Evolutionary conservation across 2,113 vertebrate species (phyloP), one percentile per base, ranked within the genome.

Genomic region (Rutilus rutilus): DNA sequence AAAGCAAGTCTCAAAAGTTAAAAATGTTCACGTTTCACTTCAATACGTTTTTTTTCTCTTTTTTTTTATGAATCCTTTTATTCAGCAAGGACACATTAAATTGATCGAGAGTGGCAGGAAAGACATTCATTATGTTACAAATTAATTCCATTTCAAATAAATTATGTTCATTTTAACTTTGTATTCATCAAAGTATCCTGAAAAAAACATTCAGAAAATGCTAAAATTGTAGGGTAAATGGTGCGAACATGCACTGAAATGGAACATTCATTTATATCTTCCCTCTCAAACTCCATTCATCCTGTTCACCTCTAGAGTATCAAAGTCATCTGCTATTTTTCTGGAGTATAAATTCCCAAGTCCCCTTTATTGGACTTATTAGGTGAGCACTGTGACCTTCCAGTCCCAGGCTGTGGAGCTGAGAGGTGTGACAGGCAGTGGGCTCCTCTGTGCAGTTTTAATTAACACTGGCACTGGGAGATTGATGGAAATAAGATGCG

Each of bases 371-470:
- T 74, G 75, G 86, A 86, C 57, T 36, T 87, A 67, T 88, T 87
- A 90, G 87, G 14, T 77, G 85, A 81, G 78, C 90, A 85, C 88
- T 60, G 84, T 91, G 92, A 94, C 92, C 92, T 93, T 94, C 92
- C 86, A 87, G 85, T 83, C 82, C 74, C 83, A 69, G 57, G 47
- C 86, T 86, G 45, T 85, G 75, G 86, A 90, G 88, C 85, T 77
- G 75, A 90, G 77, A 88, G 86, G 79, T 84, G 74, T 89, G 87
- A 89, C 89, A 91, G 85, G 86, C 65, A 60, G 67, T 78, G 87
- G 87, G 84, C 88, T 86, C 67, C 45, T 87, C 81, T 79, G 85
- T 88, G 88, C 86, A 78, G 86, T 86, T 93, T 92, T 93, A 93
- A 94, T 94, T 93, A 93, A 90, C 84, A 27, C 87, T 77, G 85